Evolutionary conservation across 2,113 vertebrate species (phyloP).

Genomic region (Dinomys branickii): DNA sequence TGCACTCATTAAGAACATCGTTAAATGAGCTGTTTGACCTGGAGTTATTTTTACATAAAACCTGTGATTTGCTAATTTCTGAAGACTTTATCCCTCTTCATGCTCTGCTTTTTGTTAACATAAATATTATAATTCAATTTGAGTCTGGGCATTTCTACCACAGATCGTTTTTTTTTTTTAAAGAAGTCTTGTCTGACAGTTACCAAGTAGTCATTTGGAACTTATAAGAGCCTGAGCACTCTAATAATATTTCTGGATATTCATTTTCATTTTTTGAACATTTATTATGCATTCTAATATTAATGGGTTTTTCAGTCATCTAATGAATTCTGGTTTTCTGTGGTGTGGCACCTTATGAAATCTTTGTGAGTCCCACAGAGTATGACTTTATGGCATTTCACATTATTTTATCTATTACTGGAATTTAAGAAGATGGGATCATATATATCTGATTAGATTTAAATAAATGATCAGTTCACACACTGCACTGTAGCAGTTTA

Average conservation of each 20-base stretch:
- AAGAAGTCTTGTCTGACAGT: slow-evolving; percentile 46
- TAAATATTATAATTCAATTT: neutral
- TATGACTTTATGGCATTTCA: neutral
- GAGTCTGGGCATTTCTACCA: neutral
- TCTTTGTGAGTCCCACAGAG: slow-evolving; percentile 22
- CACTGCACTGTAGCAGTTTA: slow-evolving; percentile 30
- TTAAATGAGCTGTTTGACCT: slow-evolving; percentile 51
- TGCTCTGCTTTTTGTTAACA: slow-evolving; percentile 30
- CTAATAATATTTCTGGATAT: slow-evolving; percentile 63
- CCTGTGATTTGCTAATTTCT: neutral
- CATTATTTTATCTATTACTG: slow-evolving; percentile 33
- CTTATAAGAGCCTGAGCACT: slow-evolving; percentile 36
- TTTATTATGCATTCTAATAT: slow-evolving; percentile 71
- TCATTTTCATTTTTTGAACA: slow-evolving; percentile 69
- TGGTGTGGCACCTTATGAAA: slow-evolving; percentile 36
- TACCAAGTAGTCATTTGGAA: slow-evolving; percentile 42
- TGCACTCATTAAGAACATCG: neutral
- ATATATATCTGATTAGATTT: slow-evolving; percentile 18
- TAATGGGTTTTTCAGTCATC: slow-evolving; percentile 61
- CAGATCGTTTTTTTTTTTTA: neutral
- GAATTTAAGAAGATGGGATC: neutral
- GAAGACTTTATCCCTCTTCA: slow-evolving; percentile 8
- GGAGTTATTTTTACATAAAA: neutral
- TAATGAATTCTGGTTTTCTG: slow-evolving; percentile 59
- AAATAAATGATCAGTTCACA: slow-evolving; percentile 53